phyloP scores from a whole-genome alignment of 2,888 invertebrate species.

The Protonemura montana region DNA sequence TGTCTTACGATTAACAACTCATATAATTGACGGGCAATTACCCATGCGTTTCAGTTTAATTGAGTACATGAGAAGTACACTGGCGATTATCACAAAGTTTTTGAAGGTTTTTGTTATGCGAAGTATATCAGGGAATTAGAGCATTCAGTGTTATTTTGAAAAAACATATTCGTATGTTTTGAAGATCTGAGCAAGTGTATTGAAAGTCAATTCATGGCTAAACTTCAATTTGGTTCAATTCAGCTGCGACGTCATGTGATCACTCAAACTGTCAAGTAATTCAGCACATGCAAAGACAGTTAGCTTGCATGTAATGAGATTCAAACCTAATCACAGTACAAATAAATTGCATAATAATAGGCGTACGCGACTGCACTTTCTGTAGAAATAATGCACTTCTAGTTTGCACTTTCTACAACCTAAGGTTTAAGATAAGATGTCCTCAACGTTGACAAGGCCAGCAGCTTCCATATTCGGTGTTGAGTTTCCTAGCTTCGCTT shows the following conservation, averaged over 20 bases:
- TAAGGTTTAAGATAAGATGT: slow-evolving; percentile 12
- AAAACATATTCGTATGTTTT: neutral
- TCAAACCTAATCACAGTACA: neutral
- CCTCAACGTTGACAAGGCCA: slow-evolving; percentile 36
- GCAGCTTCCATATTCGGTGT: slow-evolving; percentile 32
- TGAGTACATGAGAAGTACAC: neutral
- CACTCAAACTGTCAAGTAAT: neutral
- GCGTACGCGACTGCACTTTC: neutral
- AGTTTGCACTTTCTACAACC: neutral
- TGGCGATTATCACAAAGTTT: neutral
- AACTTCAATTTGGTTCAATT: neutral
- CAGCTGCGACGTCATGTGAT: neutral
- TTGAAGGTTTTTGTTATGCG: neutral
- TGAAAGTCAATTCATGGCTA: no score
- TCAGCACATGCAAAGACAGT: neutral
- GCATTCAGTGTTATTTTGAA: neutral
- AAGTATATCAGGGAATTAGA: neutral
- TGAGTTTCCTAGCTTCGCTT: neutral
- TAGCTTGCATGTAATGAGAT: neutral
- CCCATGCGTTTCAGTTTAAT: neutral
- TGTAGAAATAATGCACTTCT: neutral
- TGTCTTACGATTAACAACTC: neutral
- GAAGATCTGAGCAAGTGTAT: no score
- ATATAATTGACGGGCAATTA: neutral
- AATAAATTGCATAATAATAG: neutral